A percentile compares a stretch with the other conserved stretches of the same genome.
Evolutionary conservation across 2,888 invertebrate genomes (phyloP).

Genomic region (Apodemia duryi): DNA sequence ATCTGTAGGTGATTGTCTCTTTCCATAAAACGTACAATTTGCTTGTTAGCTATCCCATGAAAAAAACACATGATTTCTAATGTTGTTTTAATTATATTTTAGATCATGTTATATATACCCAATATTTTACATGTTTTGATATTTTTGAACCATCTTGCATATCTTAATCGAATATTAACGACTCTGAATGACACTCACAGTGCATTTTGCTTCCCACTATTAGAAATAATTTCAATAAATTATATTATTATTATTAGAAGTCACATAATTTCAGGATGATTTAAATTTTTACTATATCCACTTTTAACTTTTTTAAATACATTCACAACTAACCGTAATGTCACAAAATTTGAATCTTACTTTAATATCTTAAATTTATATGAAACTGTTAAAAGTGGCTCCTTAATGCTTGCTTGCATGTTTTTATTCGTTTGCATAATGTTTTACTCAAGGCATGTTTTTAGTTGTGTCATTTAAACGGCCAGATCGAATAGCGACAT

Average conservation of each 20-base stretch:
- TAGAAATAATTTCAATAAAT: conserved; percentile 2
- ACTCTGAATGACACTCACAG: not conserved
- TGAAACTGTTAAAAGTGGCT: conserved; percentile 6
- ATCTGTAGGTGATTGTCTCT: no score
- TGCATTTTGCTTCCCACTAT: conserved; percentile 21
- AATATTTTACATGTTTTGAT: not conserved
- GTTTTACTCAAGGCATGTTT: conserved; percentile 49
- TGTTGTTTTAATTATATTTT: no score
- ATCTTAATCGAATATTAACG: not conserved
- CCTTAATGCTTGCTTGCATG: conserved; percentile 24
- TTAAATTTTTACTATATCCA: not conserved
- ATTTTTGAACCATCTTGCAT: not conserved
- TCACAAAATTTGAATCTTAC: not conserved
- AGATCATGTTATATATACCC: no score
- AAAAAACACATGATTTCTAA: no score
- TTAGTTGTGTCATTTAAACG: conserved; percentile 94
- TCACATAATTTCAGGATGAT: not conserved
- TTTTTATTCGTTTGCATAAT: conserved; percentile 30
- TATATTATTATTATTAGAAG: conserved; percentile 7
- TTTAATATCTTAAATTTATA: not conserved
- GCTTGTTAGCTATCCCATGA: no score
- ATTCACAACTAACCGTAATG: not conserved
- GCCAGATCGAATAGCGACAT: conserved; percentile 67
- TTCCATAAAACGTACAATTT: no score
- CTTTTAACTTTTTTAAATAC: not conserved